Conservation (phyloP, 2,797 vertebrate genomes). For the Ispidina lecontei region DNA sequence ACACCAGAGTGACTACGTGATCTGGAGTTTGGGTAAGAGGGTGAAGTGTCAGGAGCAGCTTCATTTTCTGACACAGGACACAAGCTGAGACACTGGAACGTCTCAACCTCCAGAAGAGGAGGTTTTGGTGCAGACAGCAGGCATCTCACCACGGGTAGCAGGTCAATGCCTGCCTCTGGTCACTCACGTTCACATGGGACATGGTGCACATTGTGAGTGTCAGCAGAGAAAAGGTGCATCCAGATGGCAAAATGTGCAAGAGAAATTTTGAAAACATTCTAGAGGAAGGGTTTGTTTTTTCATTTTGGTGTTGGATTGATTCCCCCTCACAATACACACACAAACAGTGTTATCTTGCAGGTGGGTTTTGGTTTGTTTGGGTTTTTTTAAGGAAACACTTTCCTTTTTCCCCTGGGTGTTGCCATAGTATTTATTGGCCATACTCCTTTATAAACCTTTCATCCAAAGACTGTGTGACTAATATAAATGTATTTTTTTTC, state of each 20-base stretch:
- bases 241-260: neutral
- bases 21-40: neutral
- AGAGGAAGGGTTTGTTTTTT: fast-evolving
- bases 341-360: neutral
- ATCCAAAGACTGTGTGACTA: neutral
- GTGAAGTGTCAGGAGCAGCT: neutral
- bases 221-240: neutral
- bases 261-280: neutral
- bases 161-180: neutral
- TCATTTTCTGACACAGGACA: neutral
- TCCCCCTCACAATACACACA: fast-evolving
- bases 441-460: neutral
- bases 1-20: neutral
- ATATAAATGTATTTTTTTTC: fast-evolving
- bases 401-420: fast-evolving
- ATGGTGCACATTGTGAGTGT: neutral
- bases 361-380: fast-evolving
- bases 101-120: neutral
- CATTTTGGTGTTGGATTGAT: neutral
- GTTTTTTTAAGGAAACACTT: neutral
- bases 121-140: neutral
- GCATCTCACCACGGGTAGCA: neutral
- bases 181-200: neutral
- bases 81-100: neutral
- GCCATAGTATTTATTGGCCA: neutral